Base-by-base conservation (phyloP, 2,113 vertebrate genomes). In the Archocentrus centrarchus region DNA sequence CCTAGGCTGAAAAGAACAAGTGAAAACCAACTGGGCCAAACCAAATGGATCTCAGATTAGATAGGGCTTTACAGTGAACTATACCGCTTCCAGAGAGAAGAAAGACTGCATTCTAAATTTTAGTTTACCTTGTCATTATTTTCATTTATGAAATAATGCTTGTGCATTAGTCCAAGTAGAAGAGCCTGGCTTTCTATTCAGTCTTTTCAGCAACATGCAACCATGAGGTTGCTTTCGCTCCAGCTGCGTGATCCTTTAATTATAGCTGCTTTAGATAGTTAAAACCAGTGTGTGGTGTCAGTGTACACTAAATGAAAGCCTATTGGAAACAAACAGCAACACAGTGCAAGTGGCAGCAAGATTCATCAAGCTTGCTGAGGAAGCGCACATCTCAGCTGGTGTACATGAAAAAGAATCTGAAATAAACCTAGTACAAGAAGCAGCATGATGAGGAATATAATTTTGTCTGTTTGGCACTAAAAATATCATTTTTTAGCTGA, bases 1-100 rank as follows among this genome's bases (percentile, higher is more conserved):
- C 87, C 80, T 41, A 76, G 77, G 55, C 73, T 90, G 39, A 85
- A 89, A 85, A 86, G 59, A 92, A 87, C 87, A 89, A 91, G 92
- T 89, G 61, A 92, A 82, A 76, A 80, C 62, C 89, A 77, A 63
- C 17, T 77, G 78, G 32, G 90, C 91, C 86, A 92, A 90, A 88
- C 73, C 80, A 90, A 93, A 91, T 80, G 86, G 44, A 80, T 90
- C 77, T 53, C 73, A 82, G 64, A 88, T 77, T 70, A 86, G 61
- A 88, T 27, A 22, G 53, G 35, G 55, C 22, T 82, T 55, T 62
- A 35, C 75, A 55, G 70, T 85, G 55, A 79, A 80, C 75, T 75
- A 17, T 59, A 24, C 13, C 44, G 85, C 64, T 59, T 80, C 55
- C 17, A 66, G 68, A 82, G 47, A 84, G 61, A n/a, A 59, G 66